Base-by-base conservation (phyloP, 2,113 vertebrate species). In the Psilopogon haemacephalus region DNA sequence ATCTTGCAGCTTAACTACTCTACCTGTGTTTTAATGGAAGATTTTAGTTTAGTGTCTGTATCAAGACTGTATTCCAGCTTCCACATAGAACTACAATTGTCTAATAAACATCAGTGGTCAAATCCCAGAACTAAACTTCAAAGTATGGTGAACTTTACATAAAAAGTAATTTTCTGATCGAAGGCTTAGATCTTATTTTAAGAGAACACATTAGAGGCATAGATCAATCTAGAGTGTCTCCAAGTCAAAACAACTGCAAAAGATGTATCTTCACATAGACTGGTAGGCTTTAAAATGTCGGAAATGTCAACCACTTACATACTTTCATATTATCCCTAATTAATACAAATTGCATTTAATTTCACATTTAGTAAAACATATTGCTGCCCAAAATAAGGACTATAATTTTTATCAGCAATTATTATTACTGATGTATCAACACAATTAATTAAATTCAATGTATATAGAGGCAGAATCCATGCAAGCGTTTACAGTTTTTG, bases 361-460 rank as follows among this genome's bases (percentile, higher is more conserved):
- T 97, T 97, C 86, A 97, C 96, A 95, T 93, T 89, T 97, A 95
- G 95, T 95, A 97, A 97, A 97, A 97, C 87, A 97, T 84, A 95
- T 89, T 93, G 90, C 86, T 97, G 95, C 96, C 95, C 95, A 96
- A 94, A 97, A 97, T 96, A 96, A 90, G 83, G 88, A 96, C 90
- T 94, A 93, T 97, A 96, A 96, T 96, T 97, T 97, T 96, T 94
- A 96, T 95, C 95, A 97, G 92, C 88, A 96, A 96, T 96, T 94
- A 96, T 92, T 96, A 95, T 91, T 97, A 97, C 91, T 95, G 94
- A 96, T 95, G 95, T 90, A 95, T 97, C 92, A 97, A 97, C 93
- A 96, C 94, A 97, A 97, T 97, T 97, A 95, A 96, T 95, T 97
- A 97, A 95, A 96, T 96, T 96, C 94, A 96, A 96, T 96, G 84